phyloP scores from a whole-genome alignment of 2,113 vertebrate genomes.

The Anser cygnoides region DNA sequence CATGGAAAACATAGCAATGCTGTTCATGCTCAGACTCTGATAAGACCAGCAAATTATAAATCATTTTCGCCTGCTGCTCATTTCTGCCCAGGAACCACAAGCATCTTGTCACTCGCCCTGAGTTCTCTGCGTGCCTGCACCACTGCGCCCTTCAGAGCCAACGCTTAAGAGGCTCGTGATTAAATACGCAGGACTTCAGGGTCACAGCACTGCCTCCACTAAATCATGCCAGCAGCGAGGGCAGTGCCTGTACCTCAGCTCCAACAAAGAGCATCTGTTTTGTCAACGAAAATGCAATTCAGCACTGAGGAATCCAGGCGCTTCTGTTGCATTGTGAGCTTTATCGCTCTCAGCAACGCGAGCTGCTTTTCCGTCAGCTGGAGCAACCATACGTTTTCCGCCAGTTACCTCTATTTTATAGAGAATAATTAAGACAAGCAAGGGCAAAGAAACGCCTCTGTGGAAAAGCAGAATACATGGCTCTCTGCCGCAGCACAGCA shows the following conservation, averaged over 20 bases:
- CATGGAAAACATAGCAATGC: accelerated
- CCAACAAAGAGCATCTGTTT: not conserved
- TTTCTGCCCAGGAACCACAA: not conserved
- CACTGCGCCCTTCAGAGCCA: accelerated
- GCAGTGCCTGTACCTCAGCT: accelerated
- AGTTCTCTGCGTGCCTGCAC: accelerated
- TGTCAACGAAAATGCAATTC: not conserved
- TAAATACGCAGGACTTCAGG: accelerated
- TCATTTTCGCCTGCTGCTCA: not conserved
- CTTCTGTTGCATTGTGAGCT: not conserved
- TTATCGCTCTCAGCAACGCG: not conserved
- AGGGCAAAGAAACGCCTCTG: not conserved
- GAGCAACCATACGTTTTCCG: accelerated
- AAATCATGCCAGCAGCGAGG: not conserved
- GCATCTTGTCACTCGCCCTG: accelerated
- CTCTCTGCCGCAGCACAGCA: not conserved
- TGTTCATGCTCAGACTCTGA: not conserved
- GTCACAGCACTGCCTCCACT: not conserved
- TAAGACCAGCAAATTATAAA: not conserved
- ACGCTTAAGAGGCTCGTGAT: not conserved
- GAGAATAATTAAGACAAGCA: not conserved
- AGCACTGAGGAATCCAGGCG: not conserved
- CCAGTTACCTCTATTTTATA: not conserved
- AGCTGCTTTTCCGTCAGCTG: not conserved
- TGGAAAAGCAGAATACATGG: accelerated